Percentiles rank a stretch among this genome's conserved stretches.
Conservation (phyloP, 2,797 vertebrate genomes). For the Dromococcyx pavoninus region DNA sequence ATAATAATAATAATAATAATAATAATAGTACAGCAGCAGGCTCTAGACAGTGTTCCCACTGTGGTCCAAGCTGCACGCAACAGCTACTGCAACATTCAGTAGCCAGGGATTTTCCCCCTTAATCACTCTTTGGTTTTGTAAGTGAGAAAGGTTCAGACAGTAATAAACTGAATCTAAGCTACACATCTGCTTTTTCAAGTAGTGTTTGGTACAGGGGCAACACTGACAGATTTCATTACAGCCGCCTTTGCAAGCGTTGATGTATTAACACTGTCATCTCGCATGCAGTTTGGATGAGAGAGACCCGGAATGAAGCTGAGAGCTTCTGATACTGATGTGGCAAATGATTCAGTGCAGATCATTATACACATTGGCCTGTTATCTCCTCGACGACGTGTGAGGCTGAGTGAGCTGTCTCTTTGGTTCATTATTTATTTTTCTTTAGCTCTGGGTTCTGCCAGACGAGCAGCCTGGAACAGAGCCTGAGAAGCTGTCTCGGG, state of each 20-base stretch:
- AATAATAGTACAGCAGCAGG: background rate
- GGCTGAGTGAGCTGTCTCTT: slow-evolving; percentile 54
- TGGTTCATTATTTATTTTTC: slow-evolving; percentile 41
- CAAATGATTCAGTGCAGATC: slow-evolving; percentile 61
- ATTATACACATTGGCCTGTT: slow-evolving; percentile 34
- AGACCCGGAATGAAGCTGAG: slow-evolving; percentile 51
- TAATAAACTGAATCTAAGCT: slow-evolving; percentile 48
- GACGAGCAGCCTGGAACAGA: background rate
- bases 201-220: slow-evolving; percentile 49
- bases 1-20: background rate
- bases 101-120: background rate
- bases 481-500: background rate
- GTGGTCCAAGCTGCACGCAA: background rate
- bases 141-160: background rate
- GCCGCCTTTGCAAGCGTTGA: slow-evolving; percentile 14
- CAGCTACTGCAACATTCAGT: background rate
- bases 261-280: slow-evolving; percentile 60
- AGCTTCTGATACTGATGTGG: slow-evolving; percentile 50
- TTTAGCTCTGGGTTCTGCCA: background rate
- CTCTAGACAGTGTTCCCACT: background rate
- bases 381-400: slow-evolving; percentile 33
- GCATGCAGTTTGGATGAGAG: slow-evolving; percentile 36
- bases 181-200: slow-evolving; percentile 58
- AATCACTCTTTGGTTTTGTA: slow-evolving; percentile 17
- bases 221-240: slow-evolving; percentile 62